A percentile compares a stretch with the other conserved stretches of the same genome.
These are phyloP conservation scores for Xerus inauris DNA, from an alignment of 2,113 vertebrate genomes.

Conservation along the genomic window DNA sequence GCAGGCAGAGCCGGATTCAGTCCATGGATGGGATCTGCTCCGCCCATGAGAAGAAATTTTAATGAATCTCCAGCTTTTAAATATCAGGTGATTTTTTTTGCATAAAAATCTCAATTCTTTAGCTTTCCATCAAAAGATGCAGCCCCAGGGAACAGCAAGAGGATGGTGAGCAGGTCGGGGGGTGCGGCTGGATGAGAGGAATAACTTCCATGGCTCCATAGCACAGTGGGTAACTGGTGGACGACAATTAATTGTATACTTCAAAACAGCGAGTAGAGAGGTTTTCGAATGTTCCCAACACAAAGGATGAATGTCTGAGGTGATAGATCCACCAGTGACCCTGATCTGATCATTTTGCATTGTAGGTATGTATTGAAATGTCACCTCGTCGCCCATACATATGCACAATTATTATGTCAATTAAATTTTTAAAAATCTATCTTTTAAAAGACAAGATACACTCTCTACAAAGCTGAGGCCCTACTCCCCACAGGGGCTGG, in stretches of 20 bases:
- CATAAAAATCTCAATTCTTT: constrained; percentile 13
- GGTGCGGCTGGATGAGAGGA: background rate
- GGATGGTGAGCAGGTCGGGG: background rate
- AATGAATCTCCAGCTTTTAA: background rate
- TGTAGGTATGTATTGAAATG: background rate
- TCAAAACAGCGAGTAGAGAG: background rate
- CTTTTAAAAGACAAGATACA: background rate
- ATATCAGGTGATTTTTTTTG: background rate
- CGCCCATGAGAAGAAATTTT: background rate
- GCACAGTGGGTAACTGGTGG: background rate
- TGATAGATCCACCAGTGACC: background rate
- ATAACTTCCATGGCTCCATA: background rate
- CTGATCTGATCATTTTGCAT: background rate
- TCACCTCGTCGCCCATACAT: background rate
- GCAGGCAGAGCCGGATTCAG: background rate
- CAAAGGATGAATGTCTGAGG: background rate
- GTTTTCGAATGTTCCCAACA: background rate
- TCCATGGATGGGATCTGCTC: background rate
- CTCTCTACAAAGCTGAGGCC: background rate
- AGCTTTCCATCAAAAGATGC: background rate
- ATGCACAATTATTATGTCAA: background rate
- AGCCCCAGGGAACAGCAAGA: background rate
- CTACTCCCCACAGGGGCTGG: background rate
- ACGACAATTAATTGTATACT: background rate
- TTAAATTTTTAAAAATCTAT: background rate